These are phyloP conservation scores for Dendropsophus ebraccatus DNA, from an alignment of 2,113 vertebrate species.

Conservation along the genomic window DNA sequence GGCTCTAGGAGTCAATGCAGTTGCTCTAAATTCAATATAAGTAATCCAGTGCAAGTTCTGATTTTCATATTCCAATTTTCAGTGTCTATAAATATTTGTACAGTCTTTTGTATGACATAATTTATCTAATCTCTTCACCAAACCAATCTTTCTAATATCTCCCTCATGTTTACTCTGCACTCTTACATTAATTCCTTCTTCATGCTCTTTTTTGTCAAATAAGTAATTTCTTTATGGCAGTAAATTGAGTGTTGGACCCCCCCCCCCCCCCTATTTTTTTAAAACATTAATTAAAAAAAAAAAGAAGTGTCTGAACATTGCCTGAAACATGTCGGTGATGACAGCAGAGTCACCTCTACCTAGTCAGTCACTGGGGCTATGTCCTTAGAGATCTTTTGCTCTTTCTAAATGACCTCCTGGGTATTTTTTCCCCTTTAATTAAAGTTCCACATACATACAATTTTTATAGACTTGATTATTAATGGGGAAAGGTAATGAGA, in stretches of 20 bases:
- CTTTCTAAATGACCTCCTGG: background rate
- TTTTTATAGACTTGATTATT: constrained; percentile 25
- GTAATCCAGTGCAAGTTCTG: background rate
- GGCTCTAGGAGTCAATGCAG: background rate
- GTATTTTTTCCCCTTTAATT: background rate
- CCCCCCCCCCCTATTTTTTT: too few relatives aligned
- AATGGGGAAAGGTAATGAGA: constrained; percentile 14
- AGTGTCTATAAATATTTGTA: constrained; percentile 8
- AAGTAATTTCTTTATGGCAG: background rate
- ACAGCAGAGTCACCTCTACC: too few relatives aligned
- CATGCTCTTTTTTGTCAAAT: background rate
- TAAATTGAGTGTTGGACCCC: too few relatives aligned
- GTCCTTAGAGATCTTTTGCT: background rate
- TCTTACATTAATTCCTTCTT: background rate
- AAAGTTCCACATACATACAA: background rate
- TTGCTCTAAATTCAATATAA: background rate
- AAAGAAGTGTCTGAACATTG: too few relatives aligned
- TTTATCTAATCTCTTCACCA: constrained; percentile 9
- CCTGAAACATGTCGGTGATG: too few relatives aligned
- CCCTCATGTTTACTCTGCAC: background rate
- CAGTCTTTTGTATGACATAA: background rate
- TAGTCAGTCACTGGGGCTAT: background rate
- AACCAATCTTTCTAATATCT: constrained; percentile 1
- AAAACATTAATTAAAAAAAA: too few relatives aligned
- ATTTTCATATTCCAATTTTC: background rate